Conservation (phyloP, 2,888 invertebrate species). For the Nomada hirtipes region DNA sequence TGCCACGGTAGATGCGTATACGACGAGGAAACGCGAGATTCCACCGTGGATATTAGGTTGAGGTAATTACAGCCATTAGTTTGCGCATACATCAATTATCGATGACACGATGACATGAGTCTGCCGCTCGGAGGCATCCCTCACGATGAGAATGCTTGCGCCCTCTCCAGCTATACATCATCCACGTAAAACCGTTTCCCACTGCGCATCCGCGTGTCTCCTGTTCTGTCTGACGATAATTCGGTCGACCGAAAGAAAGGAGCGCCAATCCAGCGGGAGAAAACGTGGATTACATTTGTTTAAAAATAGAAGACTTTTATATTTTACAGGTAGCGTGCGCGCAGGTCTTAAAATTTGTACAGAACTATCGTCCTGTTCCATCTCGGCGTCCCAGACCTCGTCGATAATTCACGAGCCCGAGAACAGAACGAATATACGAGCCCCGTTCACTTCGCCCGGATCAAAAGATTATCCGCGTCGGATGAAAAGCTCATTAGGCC, state of each 20-base stretch:
- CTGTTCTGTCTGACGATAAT: constrained; percentile 27
- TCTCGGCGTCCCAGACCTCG: neutral
- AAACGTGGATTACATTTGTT: neutral
- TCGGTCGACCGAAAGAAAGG: neutral
- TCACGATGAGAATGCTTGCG: constrained; percentile 70
- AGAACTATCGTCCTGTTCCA: neutral
- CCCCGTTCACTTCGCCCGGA: constrained; percentile 9
- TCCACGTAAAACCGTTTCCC: constrained; percentile 32
- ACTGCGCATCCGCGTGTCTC: constrained; percentile 7
- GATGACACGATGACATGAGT: constrained; percentile 81
- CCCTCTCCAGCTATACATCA: constrained; percentile 43
- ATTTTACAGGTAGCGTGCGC: too few relatives aligned
- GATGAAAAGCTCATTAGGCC: constrained; percentile 71
- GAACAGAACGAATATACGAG: constrained; percentile 1
- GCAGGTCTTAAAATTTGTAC: too few relatives aligned
- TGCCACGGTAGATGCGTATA: constrained; percentile 21
- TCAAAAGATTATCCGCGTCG: constrained; percentile 56
- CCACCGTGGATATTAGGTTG: constrained; percentile 79
- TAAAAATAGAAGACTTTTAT: neutral
- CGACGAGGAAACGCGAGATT: constrained; percentile 73
- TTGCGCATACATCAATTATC: constrained; percentile 83
- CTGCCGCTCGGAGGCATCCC: constrained; percentile 76
- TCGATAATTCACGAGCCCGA: constrained; percentile 12
- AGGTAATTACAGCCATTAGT: constrained; percentile 82
- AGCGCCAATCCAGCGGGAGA: too few relatives aligned